Base-by-base conservation (phyloP, 1,140 invertebrate genomes). In the Scaptomyza graminum region DNA sequence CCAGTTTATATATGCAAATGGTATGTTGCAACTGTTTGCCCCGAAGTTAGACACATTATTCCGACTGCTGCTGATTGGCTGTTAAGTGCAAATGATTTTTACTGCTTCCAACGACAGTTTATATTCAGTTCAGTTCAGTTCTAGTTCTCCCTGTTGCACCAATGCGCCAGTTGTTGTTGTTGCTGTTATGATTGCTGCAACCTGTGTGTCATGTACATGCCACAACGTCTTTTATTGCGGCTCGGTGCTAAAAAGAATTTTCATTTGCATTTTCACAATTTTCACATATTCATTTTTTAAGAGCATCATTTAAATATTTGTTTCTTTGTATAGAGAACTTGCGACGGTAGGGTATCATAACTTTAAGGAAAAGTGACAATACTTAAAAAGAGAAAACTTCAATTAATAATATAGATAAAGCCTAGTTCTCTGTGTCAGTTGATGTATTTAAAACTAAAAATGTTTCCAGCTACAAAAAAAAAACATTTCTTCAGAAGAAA, bases 41-140 rank as follows among this genome's bases (percentile, higher is more conserved):
- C 34, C 16, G 18, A 12, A 55, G 31, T 55, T 43, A 54, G 16
- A 28, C 57, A 52, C 49, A 52, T 52, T 34, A 52, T 61, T 47
- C 46, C 47, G 39, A 54, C n/a, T 50, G 31, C 28, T 43, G 28
- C 57, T 31, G 47, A 71, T 72, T 67, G 69, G 46, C 63, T 72
- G 69, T 61, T 72, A 72, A 72, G 49, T 67, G 56, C 69, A 72
- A 67, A 72, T 72, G 69, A 67, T 60, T 67, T 72, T 61, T 60
- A 60, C 52, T 46, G 49, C 66, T 44, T 28, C 22, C 64, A 66
- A 15, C 46, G 43, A n/a, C 54, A 52, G 44, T 61, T 49, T 31
- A 7, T 34, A 11, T n/a, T n/a, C 28, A 47, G 39, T 47, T 31
- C 57, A 52, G 28, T 51, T 65, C 18, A 22, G 1, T 22, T 22